Conservation (phyloP, 1,140 invertebrate species). For the Cherax destructor region DNA sequence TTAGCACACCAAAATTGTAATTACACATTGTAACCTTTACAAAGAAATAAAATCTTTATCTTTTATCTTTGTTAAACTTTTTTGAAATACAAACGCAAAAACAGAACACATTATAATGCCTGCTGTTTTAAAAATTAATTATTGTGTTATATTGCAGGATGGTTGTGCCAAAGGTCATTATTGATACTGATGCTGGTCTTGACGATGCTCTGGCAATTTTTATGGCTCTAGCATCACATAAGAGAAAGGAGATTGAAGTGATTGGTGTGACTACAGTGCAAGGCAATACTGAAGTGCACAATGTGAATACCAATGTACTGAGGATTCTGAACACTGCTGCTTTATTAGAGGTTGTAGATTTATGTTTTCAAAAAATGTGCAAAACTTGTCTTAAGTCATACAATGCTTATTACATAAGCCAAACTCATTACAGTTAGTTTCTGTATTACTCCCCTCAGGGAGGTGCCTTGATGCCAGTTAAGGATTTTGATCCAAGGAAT, state of each 20-base stretch:
- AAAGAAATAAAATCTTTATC: too few species aligned
- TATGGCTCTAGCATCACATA: conserved; percentile 79
- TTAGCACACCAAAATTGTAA: too few species aligned
- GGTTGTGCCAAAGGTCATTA: conserved; percentile 75
- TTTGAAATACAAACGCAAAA: not conserved
- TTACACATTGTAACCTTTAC: too few species aligned
- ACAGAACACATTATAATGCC: not conserved
- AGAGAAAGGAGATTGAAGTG: conserved; percentile 76
- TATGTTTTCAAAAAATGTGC: too few species aligned
- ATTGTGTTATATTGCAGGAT: conserved; percentile 45
- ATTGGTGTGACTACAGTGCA: conserved; percentile 81
- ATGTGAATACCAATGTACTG: conserved; percentile 81
- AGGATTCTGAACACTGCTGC: conserved; percentile 78
- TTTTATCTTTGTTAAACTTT: not conserved
- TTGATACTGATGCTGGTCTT: conserved; percentile 81
- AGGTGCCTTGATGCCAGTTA: too few species aligned
- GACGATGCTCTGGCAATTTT: conserved; percentile 82
- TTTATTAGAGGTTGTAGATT: conserved; percentile 73
- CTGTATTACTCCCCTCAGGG: too few species aligned
- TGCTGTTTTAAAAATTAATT: too few species aligned
- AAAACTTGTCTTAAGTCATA: too few species aligned
- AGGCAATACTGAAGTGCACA: conserved; percentile 80
- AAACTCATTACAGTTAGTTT: too few species aligned
- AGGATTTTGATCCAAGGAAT: too few species aligned
- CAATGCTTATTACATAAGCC: too few species aligned